Conservation (phyloP, 2,113 vertebrate species). For the Nesoenas mayeri region DNA sequence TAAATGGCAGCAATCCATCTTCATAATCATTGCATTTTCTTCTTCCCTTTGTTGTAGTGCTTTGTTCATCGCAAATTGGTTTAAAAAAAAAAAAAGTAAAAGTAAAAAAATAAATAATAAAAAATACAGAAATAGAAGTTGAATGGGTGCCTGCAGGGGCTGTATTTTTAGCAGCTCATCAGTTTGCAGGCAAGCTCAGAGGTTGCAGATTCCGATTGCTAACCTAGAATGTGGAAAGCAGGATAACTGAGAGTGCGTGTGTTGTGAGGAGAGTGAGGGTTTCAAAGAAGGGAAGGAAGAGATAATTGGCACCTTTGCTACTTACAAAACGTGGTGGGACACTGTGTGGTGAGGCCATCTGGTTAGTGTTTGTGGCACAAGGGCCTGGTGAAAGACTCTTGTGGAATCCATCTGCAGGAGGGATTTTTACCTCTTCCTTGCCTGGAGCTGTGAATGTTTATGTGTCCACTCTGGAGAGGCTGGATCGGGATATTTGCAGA, state of each 20-base stretch:
- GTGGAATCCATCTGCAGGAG: background rate
- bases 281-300: background rate
- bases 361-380: background rate
- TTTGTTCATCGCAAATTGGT: constrained; percentile 75
- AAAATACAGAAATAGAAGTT: constrained; percentile 79
- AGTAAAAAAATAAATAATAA: constrained; percentile 58
- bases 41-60: constrained; percentile 72
- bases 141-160: constrained; percentile 73
- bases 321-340: background rate
- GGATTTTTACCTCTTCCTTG: background rate
- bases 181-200: constrained; percentile 69
- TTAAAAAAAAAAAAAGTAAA: constrained; percentile 1
- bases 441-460: background rate
- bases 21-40: constrained; percentile 67
- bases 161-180: constrained; percentile 81
- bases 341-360: constrained; percentile 29
- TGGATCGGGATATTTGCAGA: background rate
- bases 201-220: constrained; percentile 77
- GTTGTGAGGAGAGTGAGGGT: background rate
- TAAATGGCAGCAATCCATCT: constrained; percentile 60
- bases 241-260: constrained; percentile 5
- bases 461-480: background rate
- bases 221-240: constrained; percentile 55
- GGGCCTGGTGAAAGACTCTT: background rate
- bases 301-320: background rate